Base-by-base conservation (phyloP, 2,888 invertebrate genomes). In the Euspilapteryx auroguttella region DNA sequence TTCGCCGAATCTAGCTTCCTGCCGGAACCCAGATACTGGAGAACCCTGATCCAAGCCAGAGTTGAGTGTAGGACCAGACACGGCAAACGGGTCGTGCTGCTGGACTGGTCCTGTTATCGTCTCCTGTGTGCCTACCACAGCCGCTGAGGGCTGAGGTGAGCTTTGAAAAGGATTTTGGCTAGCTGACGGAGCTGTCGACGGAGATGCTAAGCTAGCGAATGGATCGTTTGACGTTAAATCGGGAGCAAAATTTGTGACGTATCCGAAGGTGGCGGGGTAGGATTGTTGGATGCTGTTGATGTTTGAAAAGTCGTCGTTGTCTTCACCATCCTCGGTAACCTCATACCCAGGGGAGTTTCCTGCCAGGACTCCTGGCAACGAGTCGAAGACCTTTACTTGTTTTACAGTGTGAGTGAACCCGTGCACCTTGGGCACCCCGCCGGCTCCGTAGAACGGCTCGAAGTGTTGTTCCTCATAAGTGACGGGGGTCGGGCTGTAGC, bases 311-410 rank as follows among this genome's bases (percentile, higher is more conserved):
- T 51, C 47, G 24, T 63, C 61, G 2, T 73, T 65, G 0, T 49
- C 58, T 2, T 65, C 63, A 3, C 56, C 61, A 21, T 66, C 49
- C 37, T 76, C 76, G 2, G 64, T 75, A 1, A 76, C 77, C 44
- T 73, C 52, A 33, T 77, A 76, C 2, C 71, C 68, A 14, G 39
- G 35, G 1, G 34, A 40, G 2, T 42, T 45, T 2, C 40, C 35
- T 5, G 37, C 41, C 2, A 66, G 24, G 0, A 45, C 50, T 1
- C 61, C 64, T 1, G 71, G 71, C 8, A 57, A 36, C 0, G 66
- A 62, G 32, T 69, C 71, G 31, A 46, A 71, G 4, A 75, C 68
- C 35, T 77, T 65, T 1, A 69, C 62, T 41, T 76, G 63, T 35
- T 65, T 65, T 2, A 75, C 58, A 5, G 73, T 71, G 32, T 75